phyloP scores from a whole-genome alignment of 2,113 vertebrate genomes.

The Chionodraco myersi region DNA sequence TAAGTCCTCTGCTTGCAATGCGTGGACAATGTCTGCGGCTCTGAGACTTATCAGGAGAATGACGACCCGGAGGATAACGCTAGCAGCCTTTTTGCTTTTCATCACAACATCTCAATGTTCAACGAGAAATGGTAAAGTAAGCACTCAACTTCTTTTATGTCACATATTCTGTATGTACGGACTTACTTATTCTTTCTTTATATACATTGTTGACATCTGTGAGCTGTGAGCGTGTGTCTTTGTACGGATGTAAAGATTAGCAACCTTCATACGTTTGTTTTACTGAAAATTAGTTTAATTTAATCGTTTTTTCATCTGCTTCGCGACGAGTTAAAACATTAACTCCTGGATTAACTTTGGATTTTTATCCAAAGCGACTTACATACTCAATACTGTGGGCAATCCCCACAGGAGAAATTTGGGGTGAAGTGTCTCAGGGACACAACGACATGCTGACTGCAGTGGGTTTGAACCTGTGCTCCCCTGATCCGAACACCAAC shows the following conservation, averaged over 20 bases:
- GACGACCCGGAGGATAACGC: slow-evolving; percentile 61
- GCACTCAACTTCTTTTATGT: slow-evolving; percentile 1
- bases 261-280: background rate
- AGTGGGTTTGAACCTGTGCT: no score
- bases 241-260: background rate
- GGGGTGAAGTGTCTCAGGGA: no score
- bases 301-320: background rate
- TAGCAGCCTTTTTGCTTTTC: slow-evolving; percentile 61
- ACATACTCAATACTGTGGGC: no score
- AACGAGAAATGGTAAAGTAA: slow-evolving; percentile 67
- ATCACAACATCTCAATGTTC: slow-evolving; percentile 43
- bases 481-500: no score
- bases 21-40: slow-evolving; percentile 56
- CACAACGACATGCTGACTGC: no score
- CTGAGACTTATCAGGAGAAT: slow-evolving; percentile 64
- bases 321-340: background rate
- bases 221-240: background rate
- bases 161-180: background rate
- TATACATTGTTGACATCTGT: background rate
- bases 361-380: no score
- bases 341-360: no score
- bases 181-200: background rate
- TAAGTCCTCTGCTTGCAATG: slow-evolving; percentile 68
- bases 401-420: no score
- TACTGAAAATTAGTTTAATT: background rate